Conservation (phyloP, 2,888 invertebrate species). For the Tiphia femorata region DNA sequence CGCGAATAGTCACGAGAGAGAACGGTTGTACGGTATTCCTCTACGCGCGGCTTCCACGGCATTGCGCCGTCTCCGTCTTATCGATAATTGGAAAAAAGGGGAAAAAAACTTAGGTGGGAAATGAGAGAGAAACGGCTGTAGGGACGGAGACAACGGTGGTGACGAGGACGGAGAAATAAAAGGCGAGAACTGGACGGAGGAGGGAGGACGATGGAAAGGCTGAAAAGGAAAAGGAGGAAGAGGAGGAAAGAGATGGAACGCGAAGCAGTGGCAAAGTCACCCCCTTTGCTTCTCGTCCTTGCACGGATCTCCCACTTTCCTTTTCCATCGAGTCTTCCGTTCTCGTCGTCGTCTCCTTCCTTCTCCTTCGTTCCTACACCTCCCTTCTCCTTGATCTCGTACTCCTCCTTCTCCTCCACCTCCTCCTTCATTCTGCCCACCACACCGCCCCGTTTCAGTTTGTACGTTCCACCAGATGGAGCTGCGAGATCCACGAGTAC, state of each 20-base stretch:
- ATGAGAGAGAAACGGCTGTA: conserved; percentile 4
- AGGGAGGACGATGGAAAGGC: background rate
- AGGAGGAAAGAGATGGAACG: conserved; percentile 13
- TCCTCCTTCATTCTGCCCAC: conserved; percentile 6
- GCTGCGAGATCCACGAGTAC: conserved; percentile 39
- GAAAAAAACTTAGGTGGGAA: no score
- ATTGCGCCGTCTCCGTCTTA: conserved; percentile 60
- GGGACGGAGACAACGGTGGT: conserved; percentile 17
- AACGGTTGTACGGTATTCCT: conserved; percentile 25
- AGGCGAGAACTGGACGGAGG: no score
- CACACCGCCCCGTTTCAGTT: conserved; percentile 8
- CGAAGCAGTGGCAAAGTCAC: conserved; percentile 18
- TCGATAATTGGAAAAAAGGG: conserved; percentile 62
- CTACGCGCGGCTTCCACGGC: conserved; percentile 33
- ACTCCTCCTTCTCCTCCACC: conserved; percentile 30
- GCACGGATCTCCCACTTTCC: conserved; percentile 14
- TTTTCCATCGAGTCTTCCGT: conserved; percentile 20
- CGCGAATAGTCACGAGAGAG: conserved; percentile 31
- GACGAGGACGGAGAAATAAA: conserved; percentile 10
- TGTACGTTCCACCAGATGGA: conserved; percentile 24
- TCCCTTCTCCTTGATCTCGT: conserved; percentile 32
- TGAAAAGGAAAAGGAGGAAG: conserved; percentile 44
- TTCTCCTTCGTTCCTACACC: conserved; percentile 10
- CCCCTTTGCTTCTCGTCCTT: background rate
- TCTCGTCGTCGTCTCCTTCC: conserved; percentile 16